Evolutionary conservation across 2,888 invertebrate species (phyloP), one percentile per base, ranked within the genome.

Genomic region (Tipula confusa): DNA sequence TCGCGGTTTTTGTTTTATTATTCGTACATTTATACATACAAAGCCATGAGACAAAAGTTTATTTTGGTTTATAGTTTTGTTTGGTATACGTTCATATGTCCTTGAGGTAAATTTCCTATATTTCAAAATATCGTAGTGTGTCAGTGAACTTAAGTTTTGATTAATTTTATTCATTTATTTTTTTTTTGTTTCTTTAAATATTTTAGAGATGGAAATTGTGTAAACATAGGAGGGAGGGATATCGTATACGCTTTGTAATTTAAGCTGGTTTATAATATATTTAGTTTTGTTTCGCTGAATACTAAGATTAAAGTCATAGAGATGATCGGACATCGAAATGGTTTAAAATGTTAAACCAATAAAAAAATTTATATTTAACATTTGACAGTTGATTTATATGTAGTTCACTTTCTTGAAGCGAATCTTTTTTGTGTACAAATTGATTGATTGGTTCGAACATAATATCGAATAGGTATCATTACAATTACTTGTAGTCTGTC

Each of bases 41-140:
- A 64, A 24, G 18, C 24, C 18, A 64, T 24, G 64, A 64, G 64
- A 64, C 64, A 64, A 64, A 64, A 64, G 64, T 64, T 64, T 64
- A 64, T 64, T 64, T 64, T 64, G 64, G 24, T 64, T 24, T 64
- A 24, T 64, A 24, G 24, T 64, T 43, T 43, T 43, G n/a, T 43
- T 43, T 43, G n/a, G 24, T 64, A 24, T 64, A 64, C 64, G 64
- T 64, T 64, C 64, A 64, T 64, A 64, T 64, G 64, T 64, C 64
- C 64, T 64, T 64, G 64, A 64, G 24, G 18, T 24, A 64, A 64
- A 64, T 64, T 64, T 64, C 64, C 64, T 64, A 64, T 64, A 64
- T 64, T 64, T 64, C 64, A 64, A 64, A 64, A 64, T 18, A 64
- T 64, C 24, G 24, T 64, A 9, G 64, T 64, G 24, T 64, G 64